Evolutionary conservation across 2,888 invertebrate species (phyloP).

Genomic region (Drosophila peninsularis): DNA sequence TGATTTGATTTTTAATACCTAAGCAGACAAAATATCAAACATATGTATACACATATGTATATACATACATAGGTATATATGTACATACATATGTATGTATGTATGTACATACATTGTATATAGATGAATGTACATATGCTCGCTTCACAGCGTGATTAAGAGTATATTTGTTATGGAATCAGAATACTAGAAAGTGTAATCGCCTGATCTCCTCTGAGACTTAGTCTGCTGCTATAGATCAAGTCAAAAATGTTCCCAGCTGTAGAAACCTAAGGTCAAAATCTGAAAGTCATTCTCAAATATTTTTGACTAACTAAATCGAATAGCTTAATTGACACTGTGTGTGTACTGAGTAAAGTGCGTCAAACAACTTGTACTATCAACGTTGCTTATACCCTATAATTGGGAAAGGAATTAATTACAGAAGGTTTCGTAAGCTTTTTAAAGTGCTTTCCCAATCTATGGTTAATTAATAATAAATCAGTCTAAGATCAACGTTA

Average conservation of each 20-base stretch:
- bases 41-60: not conserved
- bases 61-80: no score
- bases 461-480: no score
- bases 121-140: no score
- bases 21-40: not conserved
- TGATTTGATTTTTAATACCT: conserved; percentile 8
- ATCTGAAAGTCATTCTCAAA: conserved; percentile 5
- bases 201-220: not conserved
- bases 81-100: no score
- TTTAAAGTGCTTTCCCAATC: no score
- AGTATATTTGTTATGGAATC: conserved; percentile 1
- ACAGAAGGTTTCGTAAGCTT: no score
- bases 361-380: not conserved
- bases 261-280: conserved; percentile 3
- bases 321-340: not conserved
- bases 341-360: not conserved
- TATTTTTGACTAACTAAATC: conserved; percentile 3
- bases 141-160: not conserved
- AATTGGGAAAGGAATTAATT: no score
- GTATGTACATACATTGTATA: no score
- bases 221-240: not conserved
- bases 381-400: not conserved
- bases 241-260: not conserved
- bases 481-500: no score
- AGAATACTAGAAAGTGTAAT: not conserved